These are phyloP conservation scores for Poecile montanus DNA, from an alignment of 2,797 vertebrate species.

Conservation along the genomic window DNA sequence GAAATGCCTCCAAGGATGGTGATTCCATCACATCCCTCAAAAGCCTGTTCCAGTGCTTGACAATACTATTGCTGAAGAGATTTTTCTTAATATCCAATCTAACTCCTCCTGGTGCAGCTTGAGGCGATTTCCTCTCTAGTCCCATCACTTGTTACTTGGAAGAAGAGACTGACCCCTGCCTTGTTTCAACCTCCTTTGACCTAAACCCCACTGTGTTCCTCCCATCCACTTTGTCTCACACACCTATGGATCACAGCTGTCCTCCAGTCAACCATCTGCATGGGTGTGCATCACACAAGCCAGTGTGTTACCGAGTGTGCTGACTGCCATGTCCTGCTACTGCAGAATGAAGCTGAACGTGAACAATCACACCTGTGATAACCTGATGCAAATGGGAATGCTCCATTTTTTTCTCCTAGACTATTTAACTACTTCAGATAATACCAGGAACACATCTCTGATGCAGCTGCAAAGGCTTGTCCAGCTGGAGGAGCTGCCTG, in stretches of 20 bases:
- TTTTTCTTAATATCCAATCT: neutral
- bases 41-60: neutral
- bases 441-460: neutral
- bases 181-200: neutral
- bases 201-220: neutral
- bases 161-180: neutral
- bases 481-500: neutral
- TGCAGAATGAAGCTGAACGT: neutral
- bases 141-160: neutral
- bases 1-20: neutral
- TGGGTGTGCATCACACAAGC: neutral
- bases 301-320: neutral
- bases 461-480: neutral
- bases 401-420: neutral
- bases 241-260: fast-evolving
- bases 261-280: neutral
- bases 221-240: neutral
- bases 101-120: neutral
- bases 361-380: neutral
- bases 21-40: neutral
- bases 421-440: neutral
- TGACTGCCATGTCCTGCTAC: neutral
- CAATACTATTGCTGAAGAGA: neutral
- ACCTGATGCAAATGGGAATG: neutral
- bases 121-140: neutral